A percentile compares a stretch with the other conserved stretches of the same genome.
These are phyloP conservation scores for Pocillopora meandrina DNA, from an alignment of 92 coral and sea anemone genomes.

Conservation along the genomic window DNA sequence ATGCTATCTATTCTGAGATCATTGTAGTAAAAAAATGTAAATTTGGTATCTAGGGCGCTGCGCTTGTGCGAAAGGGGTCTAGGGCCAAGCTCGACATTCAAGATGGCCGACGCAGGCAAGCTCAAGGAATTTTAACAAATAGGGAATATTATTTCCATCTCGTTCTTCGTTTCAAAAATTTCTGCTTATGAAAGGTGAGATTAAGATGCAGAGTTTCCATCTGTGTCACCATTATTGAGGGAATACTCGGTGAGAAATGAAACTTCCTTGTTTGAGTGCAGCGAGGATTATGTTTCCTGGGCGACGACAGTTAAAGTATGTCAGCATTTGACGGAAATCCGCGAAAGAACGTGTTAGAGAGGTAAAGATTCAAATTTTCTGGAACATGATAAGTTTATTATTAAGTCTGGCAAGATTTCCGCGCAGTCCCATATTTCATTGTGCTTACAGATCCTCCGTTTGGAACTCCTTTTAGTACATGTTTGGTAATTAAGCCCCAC, in stretches of 20 bases:
- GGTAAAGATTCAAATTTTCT: neutral
- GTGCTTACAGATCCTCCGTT: too few species aligned
- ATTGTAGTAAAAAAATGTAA: too few species aligned
- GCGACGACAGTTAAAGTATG: conserved; percentile 15
- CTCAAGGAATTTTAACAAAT: neutral
- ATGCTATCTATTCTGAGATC: too few species aligned
- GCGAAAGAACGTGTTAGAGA: conserved; percentile 29
- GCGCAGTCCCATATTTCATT: too few species aligned
- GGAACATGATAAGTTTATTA: too few species aligned
- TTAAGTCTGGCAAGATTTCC: too few species aligned
- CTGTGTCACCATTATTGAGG: neutral
- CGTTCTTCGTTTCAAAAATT: neutral
- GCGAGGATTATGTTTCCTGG: conserved; percentile 11
- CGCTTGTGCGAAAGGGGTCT: neutral
- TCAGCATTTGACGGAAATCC: conserved; percentile 23
- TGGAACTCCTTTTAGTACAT: too few species aligned
- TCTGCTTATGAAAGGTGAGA: neutral
- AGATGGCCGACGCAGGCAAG: neutral
- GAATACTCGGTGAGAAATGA: neutral
- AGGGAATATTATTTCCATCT: neutral
- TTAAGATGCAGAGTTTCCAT: too few species aligned
- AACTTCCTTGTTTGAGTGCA: neutral
- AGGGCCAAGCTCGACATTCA: conserved; percentile 3
- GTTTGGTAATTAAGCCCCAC: too few species aligned
- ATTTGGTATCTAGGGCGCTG: too few species aligned